Conservation (phyloP, 2,888 invertebrate genomes). For the Eucera pruinosa region DNA sequence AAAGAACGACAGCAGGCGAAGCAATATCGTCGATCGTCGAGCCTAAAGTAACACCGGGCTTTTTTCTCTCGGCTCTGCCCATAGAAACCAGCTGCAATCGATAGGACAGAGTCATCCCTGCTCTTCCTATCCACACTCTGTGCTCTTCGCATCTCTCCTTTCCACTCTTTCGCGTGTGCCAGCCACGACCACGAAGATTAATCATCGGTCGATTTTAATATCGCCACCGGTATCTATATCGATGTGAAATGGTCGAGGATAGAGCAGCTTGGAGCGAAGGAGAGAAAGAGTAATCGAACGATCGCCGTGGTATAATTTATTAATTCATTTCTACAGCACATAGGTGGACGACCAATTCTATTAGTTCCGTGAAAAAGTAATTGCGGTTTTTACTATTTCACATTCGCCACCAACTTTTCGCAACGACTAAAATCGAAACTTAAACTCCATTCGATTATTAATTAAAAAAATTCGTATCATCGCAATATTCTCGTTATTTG, state of each 20-base stretch:
- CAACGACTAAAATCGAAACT: too few species aligned
- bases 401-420: too few species aligned
- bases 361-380: constrained; percentile 47
- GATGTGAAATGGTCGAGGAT: background rate
- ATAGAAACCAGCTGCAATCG: constrained; percentile 70
- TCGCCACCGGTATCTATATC: constrained; percentile 66
- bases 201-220: constrained; percentile 80
- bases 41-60: constrained; percentile 14
- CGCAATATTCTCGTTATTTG: too few species aligned
- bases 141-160: constrained; percentile 11
- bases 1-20: background rate
- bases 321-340: constrained; percentile 74
- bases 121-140: constrained; percentile 2
- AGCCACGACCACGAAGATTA: constrained; percentile 67
- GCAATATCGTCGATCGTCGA: constrained; percentile 7
- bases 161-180: constrained; percentile 25
- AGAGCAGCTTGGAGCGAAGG: background rate
- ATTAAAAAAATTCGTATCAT: too few species aligned
- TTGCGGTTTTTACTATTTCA: too few species aligned
- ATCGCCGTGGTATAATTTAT: constrained; percentile 70
- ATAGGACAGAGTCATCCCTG: constrained; percentile 58
- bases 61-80: constrained; percentile 32
- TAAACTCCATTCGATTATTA: too few species aligned
- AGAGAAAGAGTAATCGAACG: background rate
- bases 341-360: constrained; percentile 69